A percentile compares a stretch with the other conserved stretches of the same genome.
Evolutionary conservation across 2,797 vertebrate genomes (phyloP).

Genomic region (Spondyliosoma cantharus): DNA sequence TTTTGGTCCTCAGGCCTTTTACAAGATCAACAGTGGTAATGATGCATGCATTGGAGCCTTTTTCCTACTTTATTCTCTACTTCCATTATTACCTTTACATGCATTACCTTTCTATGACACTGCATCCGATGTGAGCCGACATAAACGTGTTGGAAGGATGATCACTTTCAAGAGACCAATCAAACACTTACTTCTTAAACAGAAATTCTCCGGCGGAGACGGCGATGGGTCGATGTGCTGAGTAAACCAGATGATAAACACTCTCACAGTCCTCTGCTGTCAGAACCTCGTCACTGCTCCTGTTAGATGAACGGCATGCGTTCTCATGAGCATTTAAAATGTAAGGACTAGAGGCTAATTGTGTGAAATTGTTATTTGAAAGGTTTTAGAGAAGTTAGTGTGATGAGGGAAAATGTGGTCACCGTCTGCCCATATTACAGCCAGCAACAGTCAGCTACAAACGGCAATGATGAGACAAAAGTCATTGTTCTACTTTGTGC

Average conservation of each 20-base stretch:
- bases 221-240: conserved; percentile 95
- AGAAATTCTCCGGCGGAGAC: conserved; percentile 97
- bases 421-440: not conserved
- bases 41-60: too few relatives aligned
- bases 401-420: not conserved
- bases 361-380: not conserved
- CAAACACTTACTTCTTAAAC: conserved; percentile 92
- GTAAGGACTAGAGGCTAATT: not conserved
- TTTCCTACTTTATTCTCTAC: too few relatives aligned
- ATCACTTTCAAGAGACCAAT: not conserved
- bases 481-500: not conserved
- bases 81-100: too few relatives aligned
- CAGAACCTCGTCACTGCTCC: conserved; percentile 95
- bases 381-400: not conserved
- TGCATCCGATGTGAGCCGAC: too few relatives aligned
- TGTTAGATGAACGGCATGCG: conserved; percentile 62
- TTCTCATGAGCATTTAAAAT: not conserved
- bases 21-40: too few relatives aligned
- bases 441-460: not conserved
- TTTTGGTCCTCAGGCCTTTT: too few relatives aligned
- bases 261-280: conserved; percentile 99
- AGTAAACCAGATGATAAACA: conserved; percentile 98
- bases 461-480: not conserved
- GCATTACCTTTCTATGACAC: too few relatives aligned
- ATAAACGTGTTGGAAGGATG: not conserved